phyloP scores from a whole-genome alignment of 2,113 vertebrate genomes.

The Butastur rufipennis region DNA sequence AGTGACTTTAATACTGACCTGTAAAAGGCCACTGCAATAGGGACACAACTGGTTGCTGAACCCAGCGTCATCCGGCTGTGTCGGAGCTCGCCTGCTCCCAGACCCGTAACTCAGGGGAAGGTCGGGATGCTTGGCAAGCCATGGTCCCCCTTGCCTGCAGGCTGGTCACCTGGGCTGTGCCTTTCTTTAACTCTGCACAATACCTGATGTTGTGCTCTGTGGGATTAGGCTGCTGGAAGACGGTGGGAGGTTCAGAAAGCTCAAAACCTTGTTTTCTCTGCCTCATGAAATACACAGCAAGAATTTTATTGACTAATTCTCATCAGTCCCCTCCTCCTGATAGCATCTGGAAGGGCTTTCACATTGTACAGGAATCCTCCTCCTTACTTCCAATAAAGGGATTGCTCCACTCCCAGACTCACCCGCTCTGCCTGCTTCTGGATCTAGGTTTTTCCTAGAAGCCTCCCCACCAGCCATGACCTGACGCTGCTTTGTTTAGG shows the following conservation, averaged over 20 bases:
- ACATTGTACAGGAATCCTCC: neutral
- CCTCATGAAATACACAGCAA: neutral
- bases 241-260: neutral
- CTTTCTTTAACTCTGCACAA: neutral
- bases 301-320: neutral
- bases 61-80: fast-evolving
- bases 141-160: neutral
- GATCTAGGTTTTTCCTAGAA: neutral
- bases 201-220: neutral
- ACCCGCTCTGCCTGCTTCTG: fast-evolving
- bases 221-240: neutral
- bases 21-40: neutral
- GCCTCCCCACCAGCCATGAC: neutral
- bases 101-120: fast-evolving
- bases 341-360: neutral
- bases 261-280: neutral
- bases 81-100: neutral
- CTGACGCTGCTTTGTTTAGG: neutral
- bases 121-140: neutral
- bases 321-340: neutral
- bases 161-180: neutral
- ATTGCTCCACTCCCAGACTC: neutral
- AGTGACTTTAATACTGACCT: neutral
- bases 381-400: neutral
- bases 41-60: neutral